Base-by-base conservation (phyloP, 1,140 invertebrate genomes). In the Bombus superbus region DNA sequence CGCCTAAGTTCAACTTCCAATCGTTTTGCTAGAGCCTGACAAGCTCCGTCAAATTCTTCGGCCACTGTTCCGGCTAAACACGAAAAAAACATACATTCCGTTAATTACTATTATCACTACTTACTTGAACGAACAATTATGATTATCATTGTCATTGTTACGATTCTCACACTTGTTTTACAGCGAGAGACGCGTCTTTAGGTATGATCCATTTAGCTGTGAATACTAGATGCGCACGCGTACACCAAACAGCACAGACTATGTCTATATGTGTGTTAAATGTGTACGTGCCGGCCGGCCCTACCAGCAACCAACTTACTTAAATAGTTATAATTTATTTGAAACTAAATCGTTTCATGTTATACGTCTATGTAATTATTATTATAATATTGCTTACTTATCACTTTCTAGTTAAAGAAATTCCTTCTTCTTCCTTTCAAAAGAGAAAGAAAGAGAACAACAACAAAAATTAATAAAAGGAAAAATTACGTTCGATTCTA, bases 1-100 rank as follows among this genome's bases (percentile, higher is more conserved):
- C 97, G 97, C 62, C 97, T 94, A 79, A 98, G 94, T 92, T 97
- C 97, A 73, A 96, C 95, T 95, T 98, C 97, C 69, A 98, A 95
- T 77, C 97, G 95, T 88, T 96, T 96, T 40, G 97, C 96, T 89
- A 98, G 93, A 18, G 96, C 96, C 81, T 94, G 94, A 84, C 93
- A 94, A 71, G 94, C 94, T 69, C 93, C 94, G 59, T 94, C 92
- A 86, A 94, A 90, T 80, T 94, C 94, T 76, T 94, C 94, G 68
- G 93, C 93, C 69, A 88, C 89, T 13, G 90, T 92, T 91, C 87
- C 94, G 90, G 92, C 94, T 94, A 88, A 53, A 35, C 88, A 62
- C 28, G 25, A 83, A 22, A 82, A 22, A 82, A 85, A 69, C 28
- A 87, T 35, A 91, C 5, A 28, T 40, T 18, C 18, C 3, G n/a